Percentiles rank a stretch among this genome's conserved stretches.
phyloP scores from a whole-genome alignment of 2,797 vertebrate genomes.

The Euthynnus affinis region DNA sequence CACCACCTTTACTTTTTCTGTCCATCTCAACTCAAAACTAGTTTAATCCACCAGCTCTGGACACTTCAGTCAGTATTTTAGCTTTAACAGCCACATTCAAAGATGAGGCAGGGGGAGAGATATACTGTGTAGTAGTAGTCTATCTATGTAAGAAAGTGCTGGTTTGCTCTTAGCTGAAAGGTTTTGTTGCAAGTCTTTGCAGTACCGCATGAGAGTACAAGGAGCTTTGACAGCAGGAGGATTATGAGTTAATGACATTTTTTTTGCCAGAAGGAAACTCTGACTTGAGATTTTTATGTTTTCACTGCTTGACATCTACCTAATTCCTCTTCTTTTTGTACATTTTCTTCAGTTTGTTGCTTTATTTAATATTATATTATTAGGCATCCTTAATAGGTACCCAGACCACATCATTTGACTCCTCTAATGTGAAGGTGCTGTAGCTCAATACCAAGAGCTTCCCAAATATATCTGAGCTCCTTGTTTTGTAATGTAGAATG shows the following conservation, averaged over 20 bases:
- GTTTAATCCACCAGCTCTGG: slow-evolving; percentile 56
- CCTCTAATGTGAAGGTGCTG: slow-evolving; percentile 6
- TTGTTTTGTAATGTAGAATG: slow-evolving; percentile 33
- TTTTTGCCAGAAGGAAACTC: slow-evolving; percentile 32
- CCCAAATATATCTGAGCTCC: slow-evolving; percentile 10
- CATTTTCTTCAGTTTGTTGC: not conserved
- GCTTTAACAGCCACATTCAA: slow-evolving; percentile 41
- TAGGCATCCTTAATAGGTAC: not conserved
- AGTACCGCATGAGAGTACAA: slow-evolving; percentile 20
- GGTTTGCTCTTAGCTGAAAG: slow-evolving; percentile 37
- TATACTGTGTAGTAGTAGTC: not conserved
- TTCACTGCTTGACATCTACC: not conserved
- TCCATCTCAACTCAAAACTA: slow-evolving; percentile 52
- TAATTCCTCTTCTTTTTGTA: slow-evolving; percentile 6
- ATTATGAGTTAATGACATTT: slow-evolving; percentile 34
- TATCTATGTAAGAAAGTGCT: slow-evolving; percentile 4
- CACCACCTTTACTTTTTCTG: slow-evolving; percentile 37
- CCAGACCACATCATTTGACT: not conserved
- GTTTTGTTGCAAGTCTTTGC: slow-evolving; percentile 28
- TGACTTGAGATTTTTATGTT: slow-evolving; percentile 11
- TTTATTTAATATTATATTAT: slow-evolving; percentile 14
- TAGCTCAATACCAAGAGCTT: not conserved
- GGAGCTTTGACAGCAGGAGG: slow-evolving; percentile 37
- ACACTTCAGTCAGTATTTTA: slow-evolving; percentile 37
- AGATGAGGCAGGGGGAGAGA: slow-evolving; percentile 1